Evolutionary conservation across 30 jellyfish, hydroid and myxozoan genomes (phyloP), one percentile per base, ranked within the genome.

Genomic region (Rhopilema esculentum): DNA sequence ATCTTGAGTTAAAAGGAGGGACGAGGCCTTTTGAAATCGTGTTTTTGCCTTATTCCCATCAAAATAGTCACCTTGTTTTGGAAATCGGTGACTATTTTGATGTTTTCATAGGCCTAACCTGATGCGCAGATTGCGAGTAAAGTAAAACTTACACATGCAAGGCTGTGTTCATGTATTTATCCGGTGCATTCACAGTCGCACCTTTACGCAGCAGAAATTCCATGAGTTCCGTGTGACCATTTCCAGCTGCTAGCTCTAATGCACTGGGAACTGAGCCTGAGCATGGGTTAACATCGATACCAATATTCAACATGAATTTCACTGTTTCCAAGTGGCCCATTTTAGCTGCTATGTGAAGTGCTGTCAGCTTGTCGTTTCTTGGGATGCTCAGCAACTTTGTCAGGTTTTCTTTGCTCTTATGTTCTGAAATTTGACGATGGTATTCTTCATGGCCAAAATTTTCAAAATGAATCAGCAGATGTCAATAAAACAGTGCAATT

Each of bases 241-340:
- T 67, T 1, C 79, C 72, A 23, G 84, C 73, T 1, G 92, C 92
- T 8, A 70, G 75, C 28, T 49, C 63, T 27, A 69, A 79, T 9
- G 86, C 70, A 66, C 21, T 69, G 19, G 65, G 28, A 33, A 24
- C 21, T 32, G 49, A 22, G 16, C 30, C 69, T 0, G 85, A 27
- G 6, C 27, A n/a, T 22, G 57, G 30, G 67, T 50, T 50, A 68
- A 69, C 27, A 15, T 23, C 32, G 32, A 68, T 28, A 1, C 92
- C 92, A 63, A 24, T 48, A 65, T 52, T 69, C 20, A 83, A 22
- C 83, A 83, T 8, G 61, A 18, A 51, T 4, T 49, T 52, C 40
- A 83, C 92, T 4, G 64, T 26, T 33, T 83, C 79, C n/a, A 27
- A 53, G 30, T 83, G 92, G 17, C 92, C 92, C 92, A 70, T 83